These are phyloP conservation scores for Hirtodrosophila cameraria DNA, from an alignment of 2,888 invertebrate genomes.

Conservation along the genomic window DNA sequence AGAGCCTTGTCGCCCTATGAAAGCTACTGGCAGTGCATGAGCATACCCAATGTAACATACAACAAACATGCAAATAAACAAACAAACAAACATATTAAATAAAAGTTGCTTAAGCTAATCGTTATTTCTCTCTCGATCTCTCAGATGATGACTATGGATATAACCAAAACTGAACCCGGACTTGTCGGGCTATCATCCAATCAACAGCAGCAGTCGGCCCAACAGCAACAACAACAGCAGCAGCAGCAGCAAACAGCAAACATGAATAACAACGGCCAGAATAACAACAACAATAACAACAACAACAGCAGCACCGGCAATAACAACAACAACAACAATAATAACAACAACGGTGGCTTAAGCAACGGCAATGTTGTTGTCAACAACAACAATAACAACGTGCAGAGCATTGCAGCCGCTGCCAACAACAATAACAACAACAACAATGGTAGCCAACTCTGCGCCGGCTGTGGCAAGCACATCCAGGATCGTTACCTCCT, in stretches of 20 bases:
- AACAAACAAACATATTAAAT: background rate
- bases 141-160: conserved; percentile 93
- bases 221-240: conserved; percentile 60
- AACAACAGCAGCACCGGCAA: conserved; percentile 52
- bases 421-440: conserved; percentile 79
- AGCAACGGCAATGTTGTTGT: conserved; percentile 63
- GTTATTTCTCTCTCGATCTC: background rate
- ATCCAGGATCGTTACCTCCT: conserved; percentile 96
- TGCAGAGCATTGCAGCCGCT: conserved; percentile 71
- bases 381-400: conserved; percentile 57
- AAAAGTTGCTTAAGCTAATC: background rate
- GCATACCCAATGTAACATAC: conserved; percentile 20
- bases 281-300: conserved; percentile 43
- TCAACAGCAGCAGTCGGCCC: conserved; percentile 56
- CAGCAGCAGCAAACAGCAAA: conserved; percentile 59
- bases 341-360: conserved; percentile 53
- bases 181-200: conserved; percentile 83
- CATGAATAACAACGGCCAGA: conserved; percentile 57
- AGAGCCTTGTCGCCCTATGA: conserved; percentile 1
- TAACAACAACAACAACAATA: conserved; percentile 55
- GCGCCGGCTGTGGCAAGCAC: conserved; percentile 96
- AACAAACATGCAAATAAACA: background rate
- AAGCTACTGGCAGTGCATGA: conserved; percentile 29
- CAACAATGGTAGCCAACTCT: conserved; percentile 88
- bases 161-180: conserved; percentile 90